phyloP scores from a whole-genome alignment of 1,140 invertebrate genomes.

The Leptinotarsa defecta region DNA sequence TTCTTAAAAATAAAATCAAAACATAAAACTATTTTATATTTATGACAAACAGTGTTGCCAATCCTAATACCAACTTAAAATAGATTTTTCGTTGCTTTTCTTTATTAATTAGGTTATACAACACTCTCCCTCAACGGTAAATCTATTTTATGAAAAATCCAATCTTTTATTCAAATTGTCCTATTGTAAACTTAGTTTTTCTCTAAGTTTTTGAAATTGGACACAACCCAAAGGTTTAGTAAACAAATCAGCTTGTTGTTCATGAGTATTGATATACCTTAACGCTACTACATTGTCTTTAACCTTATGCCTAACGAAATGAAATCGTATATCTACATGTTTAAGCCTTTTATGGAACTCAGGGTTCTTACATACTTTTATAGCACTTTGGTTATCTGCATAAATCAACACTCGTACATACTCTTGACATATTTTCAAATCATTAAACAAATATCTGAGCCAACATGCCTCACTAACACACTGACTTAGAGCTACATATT shows the following conservation, averaged over 20 bases:
- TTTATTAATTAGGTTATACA: too few relatives aligned
- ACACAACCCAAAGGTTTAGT: not conserved
- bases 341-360: conserved; percentile 48
- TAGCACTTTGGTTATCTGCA: conserved; percentile 43
- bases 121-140: too few relatives aligned
- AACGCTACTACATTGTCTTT: not conserved
- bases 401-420: not conserved
- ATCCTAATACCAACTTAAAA: too few relatives aligned
- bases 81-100: too few relatives aligned
- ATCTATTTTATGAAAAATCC: too few relatives aligned
- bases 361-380: conserved; percentile 46
- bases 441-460: conserved; percentile 22
- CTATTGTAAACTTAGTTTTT: too few relatives aligned
- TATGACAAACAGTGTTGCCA: too few relatives aligned
- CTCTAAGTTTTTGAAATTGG: too few relatives aligned
- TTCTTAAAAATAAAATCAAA: too few relatives aligned
- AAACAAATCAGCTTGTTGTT: conserved; percentile 14
- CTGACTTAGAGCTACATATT: conserved; percentile 40
- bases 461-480: conserved; percentile 30
- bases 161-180: too few relatives aligned
- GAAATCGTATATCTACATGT: conserved; percentile 49
- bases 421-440: conserved; percentile 5
- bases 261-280: not conserved
- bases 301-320: conserved; percentile 46
- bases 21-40: too few relatives aligned